Base-by-base conservation (phyloP, 2,797 vertebrate species). In the Otus scops region DNA sequence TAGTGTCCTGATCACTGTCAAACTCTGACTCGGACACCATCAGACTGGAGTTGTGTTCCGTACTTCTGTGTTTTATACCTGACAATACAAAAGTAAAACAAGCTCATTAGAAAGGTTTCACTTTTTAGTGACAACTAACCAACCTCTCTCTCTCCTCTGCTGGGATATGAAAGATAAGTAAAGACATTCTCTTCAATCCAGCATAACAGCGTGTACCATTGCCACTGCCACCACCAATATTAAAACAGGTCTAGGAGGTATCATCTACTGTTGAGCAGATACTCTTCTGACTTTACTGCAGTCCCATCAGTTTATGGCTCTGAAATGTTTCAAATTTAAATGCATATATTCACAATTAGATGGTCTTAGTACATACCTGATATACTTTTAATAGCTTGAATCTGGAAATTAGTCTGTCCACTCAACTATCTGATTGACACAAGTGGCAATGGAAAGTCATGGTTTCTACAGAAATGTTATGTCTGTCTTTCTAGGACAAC, bases 11-110 rank as follows among this genome's bases (percentile, higher is more conserved):
- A 86, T 99, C 99, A 28, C 99, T 99, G 96, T 99, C 99, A 95
- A 99, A 98, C 97, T 99, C 99, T 0, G 99, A 99, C 93, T 99
- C 99, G 0, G 99, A 99, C 96, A 99, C 99, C 99, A 99, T 99
- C 86, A 99, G 97, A 96, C 99, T 99, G 96, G 98, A 99, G 98
- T 99, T 99, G 97, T 99, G 99, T 97, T 99, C 99, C 4, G 99
- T 99, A 97, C 99, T 99, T 96, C 98, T 98, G 93, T 99, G 99
- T 94, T 99, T 99, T 95, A 99, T 98, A 79, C 98, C 99, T 99
- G 92, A 51, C 56, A 88, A 94, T n/a, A 68, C 80, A 82, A 47
- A 76, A 47, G 74, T 32, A 90, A 87, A 75, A 30, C 8, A 86
- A 81, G 41, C 5, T 48, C 20, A 47, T 85, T 70, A 88, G 64